Evolutionary conservation across 2,888 invertebrate genomes (phyloP), one percentile per base, ranked within the genome.

Genomic region (Thera britannica): DNA sequence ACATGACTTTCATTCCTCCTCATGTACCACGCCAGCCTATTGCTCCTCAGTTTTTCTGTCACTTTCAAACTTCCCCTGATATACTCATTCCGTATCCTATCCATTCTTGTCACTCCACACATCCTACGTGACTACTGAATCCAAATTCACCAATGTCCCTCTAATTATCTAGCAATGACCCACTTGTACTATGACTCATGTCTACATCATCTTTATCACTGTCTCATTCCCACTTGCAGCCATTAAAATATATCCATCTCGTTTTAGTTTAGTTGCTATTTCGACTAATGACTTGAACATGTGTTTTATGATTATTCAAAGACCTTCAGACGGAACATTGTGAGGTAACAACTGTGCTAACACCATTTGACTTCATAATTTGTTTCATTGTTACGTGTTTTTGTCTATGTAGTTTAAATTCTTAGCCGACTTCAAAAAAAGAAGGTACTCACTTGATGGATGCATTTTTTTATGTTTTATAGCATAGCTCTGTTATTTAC

Each of bases 321-420:
- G 78, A 79, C 79, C 78, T 78, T 75, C 73, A 69, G 65, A 77
- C 75, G 72, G 61, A 58, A 71, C 70, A 77, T 78, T 77, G 79
- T 77, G 68, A 62, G 58, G 69, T 58, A 64, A 74, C 87, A 87
- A 79, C 83, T 86, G 86, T 80, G 78, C 79, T 73, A 83, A 86
- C 81, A 84, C 58, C 48, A 58, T 78, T 79, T 80, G 81, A 83
- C 79, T 69, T 68, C 66, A 73, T 63, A 57, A 60, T 58, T 23
- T 6, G 49, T 63, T 46, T 64, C 58, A 58, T 58, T 64, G 64
- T 64, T 63, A 55, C 55, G 9, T 46, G 44, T 54, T 44, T n/a
- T 55, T 8, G 41, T 41, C 34, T 6, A 12, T 56, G 41, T 38
- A 7, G 56, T 41, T 56, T 41, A 41, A 4, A 56, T 8, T 46